Conservation (phyloP, 2,888 invertebrate genomes). For the Stratiomys singularior region DNA sequence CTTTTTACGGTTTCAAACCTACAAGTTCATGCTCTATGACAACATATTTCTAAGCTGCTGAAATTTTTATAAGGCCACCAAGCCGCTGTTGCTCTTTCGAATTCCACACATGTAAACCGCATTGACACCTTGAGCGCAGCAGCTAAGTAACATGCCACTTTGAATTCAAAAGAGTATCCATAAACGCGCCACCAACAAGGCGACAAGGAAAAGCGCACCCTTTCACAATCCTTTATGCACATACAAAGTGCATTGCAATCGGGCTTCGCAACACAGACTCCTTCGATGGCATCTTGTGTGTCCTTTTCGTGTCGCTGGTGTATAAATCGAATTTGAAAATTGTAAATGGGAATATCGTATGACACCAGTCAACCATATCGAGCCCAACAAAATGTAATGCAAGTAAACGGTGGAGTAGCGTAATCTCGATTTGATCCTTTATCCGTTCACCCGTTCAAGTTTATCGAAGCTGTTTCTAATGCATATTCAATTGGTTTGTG, state of each 20-base stretch:
- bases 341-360: conserved; percentile 50
- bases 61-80: conserved; percentile 49
- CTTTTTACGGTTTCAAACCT: conserved; percentile 36
- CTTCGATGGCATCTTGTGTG: background rate
- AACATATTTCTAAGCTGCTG: conserved; percentile 30
- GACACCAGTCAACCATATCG: conserved; percentile 36
- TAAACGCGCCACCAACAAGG: conserved; percentile 1
- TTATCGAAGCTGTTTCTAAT: conserved; percentile 45
- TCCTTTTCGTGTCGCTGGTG: background rate
- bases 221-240: conserved; percentile 30
- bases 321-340: conserved; percentile 51
- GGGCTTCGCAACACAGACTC: background rate
- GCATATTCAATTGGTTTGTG: conserved; percentile 50
- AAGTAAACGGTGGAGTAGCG: background rate
- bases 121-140: background rate
- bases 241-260: conserved; percentile 2
- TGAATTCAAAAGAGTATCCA: conserved; percentile 12
- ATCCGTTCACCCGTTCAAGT: conserved; percentile 34
- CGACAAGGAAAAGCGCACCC: conserved; percentile 7
- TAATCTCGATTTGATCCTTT: conserved; percentile 39
- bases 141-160: conserved; percentile 8
- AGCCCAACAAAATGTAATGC: background rate
- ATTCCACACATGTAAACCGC: conserved; percentile 19
- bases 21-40: conserved; percentile 36
- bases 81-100: background rate